Percentiles rank a stretch among this genome's conserved stretches.
These are phyloP conservation scores for Cotesia vestalis DNA, from an alignment of 1,140 invertebrate species.

Conservation along the genomic window DNA sequence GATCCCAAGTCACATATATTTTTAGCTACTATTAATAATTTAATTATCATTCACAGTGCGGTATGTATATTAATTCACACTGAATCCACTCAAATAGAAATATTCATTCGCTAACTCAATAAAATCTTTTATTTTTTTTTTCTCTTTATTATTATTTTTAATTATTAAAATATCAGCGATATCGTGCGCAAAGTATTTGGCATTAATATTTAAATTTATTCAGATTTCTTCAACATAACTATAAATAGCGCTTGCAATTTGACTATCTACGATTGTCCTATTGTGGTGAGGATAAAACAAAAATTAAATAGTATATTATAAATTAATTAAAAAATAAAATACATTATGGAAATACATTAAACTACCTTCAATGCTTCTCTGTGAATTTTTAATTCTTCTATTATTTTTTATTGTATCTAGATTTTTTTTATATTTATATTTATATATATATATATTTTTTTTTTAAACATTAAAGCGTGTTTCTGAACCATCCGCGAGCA, in stretches of 20 bases:
- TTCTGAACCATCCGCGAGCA: constrained; percentile 92
- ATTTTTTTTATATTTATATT: background rate
- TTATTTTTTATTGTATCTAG: background rate
- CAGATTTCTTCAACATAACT: background rate
- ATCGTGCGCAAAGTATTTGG: constrained; percentile 1
- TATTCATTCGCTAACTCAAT: too few species aligned
- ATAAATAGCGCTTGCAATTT: background rate
- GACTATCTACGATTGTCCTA: background rate
- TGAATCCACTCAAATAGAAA: too few species aligned
- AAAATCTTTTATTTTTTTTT: too few species aligned
- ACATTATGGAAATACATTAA: background rate
- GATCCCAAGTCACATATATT: too few species aligned
- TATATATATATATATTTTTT: background rate
- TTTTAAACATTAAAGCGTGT: constrained; percentile 87
- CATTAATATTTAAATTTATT: constrained; percentile 2
- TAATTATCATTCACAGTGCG: too few species aligned
- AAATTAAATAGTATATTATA: too few species aligned
- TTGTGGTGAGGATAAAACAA: background rate
- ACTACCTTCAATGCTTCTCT: too few species aligned
- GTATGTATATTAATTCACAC: too few species aligned
- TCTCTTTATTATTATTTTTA: too few species aligned
- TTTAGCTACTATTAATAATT: too few species aligned
- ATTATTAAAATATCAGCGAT: background rate
- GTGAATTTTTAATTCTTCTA: background rate
- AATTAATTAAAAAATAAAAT: background rate